phyloP scores from a whole-genome alignment of 2,888 invertebrate species.

The Sinotaia quadrata region DNA sequence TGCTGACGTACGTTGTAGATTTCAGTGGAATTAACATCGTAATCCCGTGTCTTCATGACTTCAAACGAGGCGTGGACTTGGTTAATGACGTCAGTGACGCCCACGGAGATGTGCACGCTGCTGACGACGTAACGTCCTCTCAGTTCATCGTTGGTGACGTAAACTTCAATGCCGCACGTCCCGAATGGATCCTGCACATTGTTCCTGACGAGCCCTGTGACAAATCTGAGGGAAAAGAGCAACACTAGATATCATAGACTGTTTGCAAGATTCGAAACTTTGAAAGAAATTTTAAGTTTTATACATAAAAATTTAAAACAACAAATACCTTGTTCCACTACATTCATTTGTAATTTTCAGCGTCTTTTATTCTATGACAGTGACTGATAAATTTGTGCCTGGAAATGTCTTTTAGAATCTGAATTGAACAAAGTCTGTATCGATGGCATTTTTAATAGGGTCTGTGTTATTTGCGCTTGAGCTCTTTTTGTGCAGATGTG shows the following conservation, averaged over 20 bases:
- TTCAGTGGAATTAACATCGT: background rate
- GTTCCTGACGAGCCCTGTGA: background rate
- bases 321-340: too few species aligned
- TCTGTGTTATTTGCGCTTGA: too few species aligned
- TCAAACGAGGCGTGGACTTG: slow-evolving; percentile 1
- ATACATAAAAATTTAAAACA: background rate
- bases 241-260: too few species aligned
- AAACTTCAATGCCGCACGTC: slow-evolving; percentile 9
- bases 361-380: too few species aligned
- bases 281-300: background rate
- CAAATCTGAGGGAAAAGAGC: slow-evolving; percentile 1
- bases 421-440: too few species aligned
- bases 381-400: too few species aligned
- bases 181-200: background rate
- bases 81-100: background rate
- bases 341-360: too few species aligned
- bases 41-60: slow-evolving; percentile 10
- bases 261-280: too few species aligned
- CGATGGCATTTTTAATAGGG: too few species aligned
- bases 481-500: too few species aligned
- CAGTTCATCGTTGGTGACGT: slow-evolving; percentile 14
- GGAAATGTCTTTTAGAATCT: too few species aligned
- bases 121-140: slow-evolving; percentile 10
- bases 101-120: slow-evolving; percentile 20
- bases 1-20: slow-evolving; percentile 4